Percentiles rank a stretch among this genome's conserved stretches.
Evolutionary conservation across 2,888 invertebrate genomes (phyloP).

Genomic region (Lampropteryx suffumata): DNA sequence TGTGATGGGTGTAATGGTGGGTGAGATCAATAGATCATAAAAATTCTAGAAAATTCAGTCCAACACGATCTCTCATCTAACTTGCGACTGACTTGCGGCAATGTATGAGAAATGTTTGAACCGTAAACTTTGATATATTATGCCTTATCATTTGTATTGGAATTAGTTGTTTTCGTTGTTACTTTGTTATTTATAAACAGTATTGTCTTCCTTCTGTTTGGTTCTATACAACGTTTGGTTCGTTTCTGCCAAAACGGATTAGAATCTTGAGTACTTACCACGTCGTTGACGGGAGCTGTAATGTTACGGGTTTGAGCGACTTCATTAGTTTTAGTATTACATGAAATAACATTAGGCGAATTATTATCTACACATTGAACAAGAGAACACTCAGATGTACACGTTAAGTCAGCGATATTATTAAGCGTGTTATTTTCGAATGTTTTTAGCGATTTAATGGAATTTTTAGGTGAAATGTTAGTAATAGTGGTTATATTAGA

Average conservation of each 20-base stretch:
- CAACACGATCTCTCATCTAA: slow-evolving; percentile 60
- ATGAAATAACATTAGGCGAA: slow-evolving; percentile 40
- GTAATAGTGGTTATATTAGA: slow-evolving; percentile 81
- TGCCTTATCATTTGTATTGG: slow-evolving; percentile 47
- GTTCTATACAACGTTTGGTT: slow-evolving; percentile 68
- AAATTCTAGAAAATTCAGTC: slow-evolving; percentile 57
- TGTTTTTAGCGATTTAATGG: slow-evolving; percentile 74
- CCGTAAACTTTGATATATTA: slow-evolving; percentile 35
- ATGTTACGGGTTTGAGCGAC: slow-evolving; percentile 48
- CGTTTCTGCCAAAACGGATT: slow-evolving; percentile 78
- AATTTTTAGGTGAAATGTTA: slow-evolving; percentile 79
- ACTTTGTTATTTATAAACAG: slow-evolving; percentile 78
- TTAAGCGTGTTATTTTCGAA: slow-evolving; percentile 49
- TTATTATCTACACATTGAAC: slow-evolving; percentile 48
- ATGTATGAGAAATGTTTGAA: slow-evolving; percentile 67
- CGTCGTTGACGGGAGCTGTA: slow-evolving; percentile 52
- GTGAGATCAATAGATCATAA: slow-evolving; percentile 71
- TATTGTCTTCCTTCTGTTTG: slow-evolving; percentile 77
- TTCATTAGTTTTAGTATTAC: slow-evolving; percentile 51
- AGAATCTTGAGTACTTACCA: slow-evolving; percentile 74
- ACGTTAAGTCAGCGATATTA: slow-evolving; percentile 56
- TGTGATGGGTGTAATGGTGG: slow-evolving; percentile 40
- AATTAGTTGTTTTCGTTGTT: slow-evolving; percentile 54
- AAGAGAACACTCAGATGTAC: slow-evolving; percentile 57
- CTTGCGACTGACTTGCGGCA: slow-evolving; percentile 68